Percentiles rank a stretch among this genome's conserved stretches.
Evolutionary conservation across 2,888 invertebrate species (phyloP).

Genomic region (Acleris literana): DNA sequence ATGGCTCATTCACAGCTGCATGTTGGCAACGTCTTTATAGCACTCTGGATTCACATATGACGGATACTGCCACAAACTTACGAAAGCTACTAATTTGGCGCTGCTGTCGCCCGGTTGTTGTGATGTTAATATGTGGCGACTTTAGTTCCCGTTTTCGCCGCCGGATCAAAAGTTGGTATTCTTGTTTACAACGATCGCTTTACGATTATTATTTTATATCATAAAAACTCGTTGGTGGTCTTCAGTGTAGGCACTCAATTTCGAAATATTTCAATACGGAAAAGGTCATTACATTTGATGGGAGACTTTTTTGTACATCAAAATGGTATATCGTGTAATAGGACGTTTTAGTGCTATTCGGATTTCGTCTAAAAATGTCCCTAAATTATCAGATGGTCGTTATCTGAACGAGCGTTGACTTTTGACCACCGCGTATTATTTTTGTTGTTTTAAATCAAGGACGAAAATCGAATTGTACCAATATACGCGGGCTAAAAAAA

Average conservation of each 20-base stretch:
- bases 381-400: not conserved
- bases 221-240: slow-evolving; percentile 43
- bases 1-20: slow-evolving; percentile 53
- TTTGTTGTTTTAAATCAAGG: not conserved
- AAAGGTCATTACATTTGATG: slow-evolving; percentile 46
- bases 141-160: slow-evolving; percentile 9
- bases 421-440: not conserved
- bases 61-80: slow-evolving; percentile 39
- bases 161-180: slow-evolving; percentile 21
- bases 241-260: slow-evolving; percentile 26
- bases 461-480: slow-evolving; percentile 17
- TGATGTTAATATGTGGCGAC: not conserved
- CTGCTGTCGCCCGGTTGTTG: not conserved
- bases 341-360: slow-evolving; percentile 29
- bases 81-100: not conserved
- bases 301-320: slow-evolving; percentile 14
- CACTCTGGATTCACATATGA: slow-evolving; percentile 50
- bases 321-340: slow-evolving; percentile 36
- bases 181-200: slow-evolving; percentile 58
- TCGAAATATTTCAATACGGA: slow-evolving; percentile 41
- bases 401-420: not conserved
- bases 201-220: slow-evolving; percentile 57
- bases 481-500: slow-evolving; percentile 35
- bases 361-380: slow-evolving; percentile 28
- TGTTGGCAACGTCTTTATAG: slow-evolving; percentile 55